These are phyloP conservation scores for Haliaeetus leucogaster DNA, from an alignment of 2,113 vertebrate species.

Conservation along the genomic window DNA sequence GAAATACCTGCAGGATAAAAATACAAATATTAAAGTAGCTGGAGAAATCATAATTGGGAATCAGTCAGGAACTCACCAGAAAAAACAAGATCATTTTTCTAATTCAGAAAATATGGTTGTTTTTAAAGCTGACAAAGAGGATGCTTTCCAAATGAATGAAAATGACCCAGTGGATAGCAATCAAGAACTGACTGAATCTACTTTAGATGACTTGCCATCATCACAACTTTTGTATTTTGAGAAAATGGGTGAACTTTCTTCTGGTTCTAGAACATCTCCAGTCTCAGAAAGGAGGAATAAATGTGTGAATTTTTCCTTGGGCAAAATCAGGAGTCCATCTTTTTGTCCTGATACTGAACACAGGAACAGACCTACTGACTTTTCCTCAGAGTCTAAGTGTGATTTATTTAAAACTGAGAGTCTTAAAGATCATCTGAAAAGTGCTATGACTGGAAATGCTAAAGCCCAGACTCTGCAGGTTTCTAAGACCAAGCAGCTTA, in stretches of 20 bases:
- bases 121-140: not conserved
- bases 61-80: not conserved
- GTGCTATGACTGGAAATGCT: constrained; percentile 86
- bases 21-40: not conserved
- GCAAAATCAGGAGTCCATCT: not conserved
- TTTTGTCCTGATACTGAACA: not conserved
- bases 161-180: not conserved
- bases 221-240: constrained; percentile 76
- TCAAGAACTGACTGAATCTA: constrained; percentile 1
- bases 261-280: not conserved
- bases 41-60: not conserved
- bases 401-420: constrained; percentile 70
- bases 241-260: not conserved
- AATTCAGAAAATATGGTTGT: not conserved
- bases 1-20: not conserved
- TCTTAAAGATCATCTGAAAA: constrained; percentile 86
- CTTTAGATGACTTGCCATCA: constrained; percentile 74
- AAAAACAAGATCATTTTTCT: not conserved
- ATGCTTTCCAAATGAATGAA: not conserved
- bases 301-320: rapidly evolving
- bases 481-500: constrained; percentile 78
- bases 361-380: not conserved
- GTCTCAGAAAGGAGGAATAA: not conserved
- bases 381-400: not conserved
- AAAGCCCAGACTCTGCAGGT: constrained; percentile 67